These are phyloP conservation scores for Achroia grisella DNA, from an alignment of 1,140 invertebrate genomes.

Conservation along the genomic window DNA sequence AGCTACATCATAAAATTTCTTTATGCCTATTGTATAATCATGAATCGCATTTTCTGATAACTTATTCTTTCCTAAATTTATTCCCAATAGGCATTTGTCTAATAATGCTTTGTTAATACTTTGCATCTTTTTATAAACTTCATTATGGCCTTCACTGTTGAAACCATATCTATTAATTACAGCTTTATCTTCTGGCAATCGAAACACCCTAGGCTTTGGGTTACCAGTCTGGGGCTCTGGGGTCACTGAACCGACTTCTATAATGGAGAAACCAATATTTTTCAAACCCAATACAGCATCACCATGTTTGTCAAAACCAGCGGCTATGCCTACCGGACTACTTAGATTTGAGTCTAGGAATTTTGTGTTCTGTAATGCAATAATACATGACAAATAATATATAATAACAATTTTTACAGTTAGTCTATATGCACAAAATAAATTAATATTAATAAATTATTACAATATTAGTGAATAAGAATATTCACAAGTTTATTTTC, in stretches of 20 bases:
- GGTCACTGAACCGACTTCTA: slow-evolving; percentile 98
- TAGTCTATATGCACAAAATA: too few species aligned
- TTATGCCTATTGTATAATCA: slow-evolving; percentile 90
- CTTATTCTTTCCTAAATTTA: slow-evolving; percentile 98
- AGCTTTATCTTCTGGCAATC: slow-evolving; percentile 87
- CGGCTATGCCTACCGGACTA: slow-evolving; percentile 96
- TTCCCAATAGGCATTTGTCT: slow-evolving; percentile 81
- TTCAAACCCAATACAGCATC: slow-evolving; percentile 90
- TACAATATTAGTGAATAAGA: too few species aligned
- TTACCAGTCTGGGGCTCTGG: slow-evolving; percentile 95
- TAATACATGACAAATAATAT: too few species aligned
- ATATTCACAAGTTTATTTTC: too few species aligned
- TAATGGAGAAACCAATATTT: slow-evolving; percentile 94
- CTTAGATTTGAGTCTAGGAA: slow-evolving; percentile 83
- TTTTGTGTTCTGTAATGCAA: slow-evolving; percentile 75
- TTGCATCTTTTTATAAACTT: slow-evolving; percentile 79
- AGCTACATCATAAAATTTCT: slow-evolving; percentile 82
- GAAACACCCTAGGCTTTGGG: slow-evolving; percentile 92
- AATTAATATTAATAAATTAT: too few species aligned
- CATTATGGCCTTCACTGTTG: slow-evolving; percentile 94
- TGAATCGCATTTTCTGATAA: slow-evolving; percentile 79
- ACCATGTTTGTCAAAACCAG: slow-evolving; percentile 98
- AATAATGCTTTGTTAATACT: slow-evolving; percentile 69
- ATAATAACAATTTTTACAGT: too few species aligned
- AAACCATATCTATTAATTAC: slow-evolving; percentile 97